A percentile compares a stretch with the other conserved stretches of the same genome.
Conservation (phyloP, 2,888 invertebrate genomes). For the Carcina quercana region DNA sequence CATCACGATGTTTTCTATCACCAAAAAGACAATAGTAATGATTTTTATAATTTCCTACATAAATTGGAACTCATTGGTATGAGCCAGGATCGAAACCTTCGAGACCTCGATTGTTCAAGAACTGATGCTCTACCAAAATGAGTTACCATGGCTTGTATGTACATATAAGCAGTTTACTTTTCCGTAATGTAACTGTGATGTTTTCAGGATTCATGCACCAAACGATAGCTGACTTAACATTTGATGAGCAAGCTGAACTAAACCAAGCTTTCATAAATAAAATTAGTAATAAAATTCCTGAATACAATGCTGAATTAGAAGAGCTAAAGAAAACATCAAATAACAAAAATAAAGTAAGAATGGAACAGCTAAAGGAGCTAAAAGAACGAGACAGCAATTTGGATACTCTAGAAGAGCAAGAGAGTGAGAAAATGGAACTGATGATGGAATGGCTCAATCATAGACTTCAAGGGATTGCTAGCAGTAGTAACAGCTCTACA, state of each 20-base stretch:
- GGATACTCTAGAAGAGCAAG: slow-evolving; percentile 46
- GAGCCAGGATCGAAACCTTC: too few relatives aligned
- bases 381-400: slow-evolving; percentile 50
- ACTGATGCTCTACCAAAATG: too few relatives aligned
- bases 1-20: too few relatives aligned
- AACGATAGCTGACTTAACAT: slow-evolving; percentile 46
- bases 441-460: slow-evolving; percentile 67
- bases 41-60: too few relatives aligned
- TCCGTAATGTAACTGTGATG: too few relatives aligned
- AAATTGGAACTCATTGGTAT: too few relatives aligned
- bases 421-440: slow-evolving; percentile 53
- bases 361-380: slow-evolving; percentile 39
- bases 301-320: slow-evolving; percentile 41
- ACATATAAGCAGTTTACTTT: too few relatives aligned
- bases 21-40: too few relatives aligned
- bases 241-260: slow-evolving; percentile 58
- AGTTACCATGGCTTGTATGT: too few relatives aligned
- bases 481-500: slow-evolving; percentile 43
- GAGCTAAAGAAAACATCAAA: slow-evolving; percentile 28
- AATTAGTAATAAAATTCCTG: slow-evolving; percentile 49
- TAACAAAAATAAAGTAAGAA: slow-evolving; percentile 25
- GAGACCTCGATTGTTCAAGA: too few relatives aligned
- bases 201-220: slow-evolving; percentile 53
- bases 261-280: slow-evolving; percentile 52
- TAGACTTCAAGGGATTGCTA: slow-evolving; percentile 40